Evolutionary conservation across 2,888 invertebrate species (phyloP).

Genomic region (Drosophila paucipuncta): DNA sequence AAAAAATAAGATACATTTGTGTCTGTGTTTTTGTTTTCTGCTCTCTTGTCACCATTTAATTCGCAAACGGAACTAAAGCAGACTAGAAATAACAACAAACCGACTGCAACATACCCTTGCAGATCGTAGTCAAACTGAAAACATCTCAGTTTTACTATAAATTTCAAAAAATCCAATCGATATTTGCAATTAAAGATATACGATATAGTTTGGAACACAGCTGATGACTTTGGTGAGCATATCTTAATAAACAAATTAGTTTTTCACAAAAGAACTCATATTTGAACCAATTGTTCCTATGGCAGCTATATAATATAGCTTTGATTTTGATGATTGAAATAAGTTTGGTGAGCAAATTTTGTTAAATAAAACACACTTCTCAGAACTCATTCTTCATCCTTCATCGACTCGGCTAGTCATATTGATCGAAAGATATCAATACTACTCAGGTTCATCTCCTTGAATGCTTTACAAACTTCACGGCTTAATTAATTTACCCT

Average conservation of each 20-base stretch:
- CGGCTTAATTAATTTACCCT: neutral
- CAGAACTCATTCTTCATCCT: neutral
- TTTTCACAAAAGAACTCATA: neutral
- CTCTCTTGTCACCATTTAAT: slow-evolving; percentile 23
- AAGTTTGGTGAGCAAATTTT: neutral
- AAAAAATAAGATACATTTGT: slow-evolving; percentile 19
- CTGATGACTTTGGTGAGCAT: too few relatives aligned
- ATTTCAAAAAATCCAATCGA: neutral
- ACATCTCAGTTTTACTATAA: neutral
- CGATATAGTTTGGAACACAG: neutral
- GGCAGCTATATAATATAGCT: neutral
- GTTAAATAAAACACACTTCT: neutral
- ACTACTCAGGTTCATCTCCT: neutral
- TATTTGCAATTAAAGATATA: neutral
- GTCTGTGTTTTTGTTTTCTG: slow-evolving; percentile 9
- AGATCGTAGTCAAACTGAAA: neutral
- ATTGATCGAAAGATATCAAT: neutral
- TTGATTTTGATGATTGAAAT: neutral
- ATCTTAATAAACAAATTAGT: neutral
- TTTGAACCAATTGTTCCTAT: neutral
- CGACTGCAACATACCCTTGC: neutral
- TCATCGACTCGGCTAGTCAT: neutral
- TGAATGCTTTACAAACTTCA: neutral
- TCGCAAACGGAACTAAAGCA: slow-evolving; percentile 18
- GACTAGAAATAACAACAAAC: slow-evolving; percentile 14